Evolutionary conservation across 1,140 invertebrate species (phyloP).

Genomic region (Periplaneta americana): DNA sequence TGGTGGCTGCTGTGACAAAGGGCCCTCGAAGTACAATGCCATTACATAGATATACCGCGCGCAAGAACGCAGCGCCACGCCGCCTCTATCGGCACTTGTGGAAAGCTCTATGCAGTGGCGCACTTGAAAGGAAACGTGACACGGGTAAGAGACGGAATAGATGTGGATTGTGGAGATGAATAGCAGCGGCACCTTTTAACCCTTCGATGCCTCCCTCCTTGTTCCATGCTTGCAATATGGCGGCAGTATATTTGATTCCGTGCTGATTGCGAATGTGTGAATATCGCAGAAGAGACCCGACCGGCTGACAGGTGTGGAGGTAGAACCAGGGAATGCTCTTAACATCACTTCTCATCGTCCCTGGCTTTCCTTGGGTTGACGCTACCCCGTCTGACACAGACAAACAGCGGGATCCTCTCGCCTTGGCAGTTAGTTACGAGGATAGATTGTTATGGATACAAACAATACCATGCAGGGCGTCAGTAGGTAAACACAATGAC

Average conservation of each 20-base stretch:
- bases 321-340: background rate
- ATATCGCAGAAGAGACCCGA: background rate
- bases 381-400: background rate
- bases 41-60: no score
- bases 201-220: background rate
- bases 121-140: background rate
- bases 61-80: no score
- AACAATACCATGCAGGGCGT: background rate
- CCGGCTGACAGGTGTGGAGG: background rate
- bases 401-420: background rate
- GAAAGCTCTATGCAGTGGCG: no score
- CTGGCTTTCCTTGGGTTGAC: background rate
- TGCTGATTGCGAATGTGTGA: background rate
- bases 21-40: no score
- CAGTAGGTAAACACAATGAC: no score
- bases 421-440: background rate
- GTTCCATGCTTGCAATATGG: background rate
- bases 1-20: background rate
- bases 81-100: no score
- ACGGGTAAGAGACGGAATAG: background rate
- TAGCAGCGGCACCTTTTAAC: background rate
- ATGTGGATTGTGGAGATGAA: background rate
- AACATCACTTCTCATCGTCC: background rate
- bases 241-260: background rate
- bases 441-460: background rate